Evolutionary conservation across 1,140 invertebrate genomes (phyloP).

Genomic region (Protaetia brevitarsis): DNA sequence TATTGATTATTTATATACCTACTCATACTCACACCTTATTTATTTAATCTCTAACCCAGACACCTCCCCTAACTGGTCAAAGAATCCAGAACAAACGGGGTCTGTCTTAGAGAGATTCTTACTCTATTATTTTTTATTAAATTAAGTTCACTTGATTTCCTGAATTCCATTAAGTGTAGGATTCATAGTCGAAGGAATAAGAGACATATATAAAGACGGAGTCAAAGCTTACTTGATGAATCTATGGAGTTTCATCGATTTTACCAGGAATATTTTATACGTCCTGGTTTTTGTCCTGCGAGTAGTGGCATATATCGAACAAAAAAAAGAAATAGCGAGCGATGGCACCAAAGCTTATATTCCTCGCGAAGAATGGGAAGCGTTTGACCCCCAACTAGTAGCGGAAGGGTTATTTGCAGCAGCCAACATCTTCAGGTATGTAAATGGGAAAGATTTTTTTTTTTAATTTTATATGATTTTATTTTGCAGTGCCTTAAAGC

Average conservation of each 20-base stretch:
- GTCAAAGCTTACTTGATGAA: constrained; percentile 80
- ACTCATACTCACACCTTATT: too few relatives aligned
- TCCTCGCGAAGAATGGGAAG: constrained; percentile 83
- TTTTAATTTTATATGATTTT: not conserved
- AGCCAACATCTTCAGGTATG: constrained; percentile 84
- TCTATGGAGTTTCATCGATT: constrained; percentile 97
- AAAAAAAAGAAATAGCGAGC: constrained; percentile 61
- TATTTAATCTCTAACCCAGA: too few relatives aligned
- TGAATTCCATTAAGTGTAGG: constrained; percentile 53
- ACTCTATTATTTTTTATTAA: too few relatives aligned
- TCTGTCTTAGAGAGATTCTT: too few relatives aligned
- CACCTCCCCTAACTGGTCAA: too few relatives aligned
- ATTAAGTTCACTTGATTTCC: not conserved
- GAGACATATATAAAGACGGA: constrained; percentile 83
- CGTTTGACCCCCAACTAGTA: constrained; percentile 91
- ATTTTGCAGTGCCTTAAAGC: constrained; percentile 70
- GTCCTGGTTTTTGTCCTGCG: constrained; percentile 73
- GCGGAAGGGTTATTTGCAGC: constrained; percentile 93
- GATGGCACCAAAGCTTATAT: constrained; percentile 68
- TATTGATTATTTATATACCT: too few relatives aligned
- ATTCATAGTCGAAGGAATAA: constrained; percentile 88
- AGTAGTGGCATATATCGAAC: constrained; percentile 73
- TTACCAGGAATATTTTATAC: constrained; percentile 84
- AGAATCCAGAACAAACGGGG: too few relatives aligned
- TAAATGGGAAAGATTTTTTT: not conserved